phyloP scores from a whole-genome alignment of 2,888 invertebrate species.

The Prosopocoilus inquinatus region DNA sequence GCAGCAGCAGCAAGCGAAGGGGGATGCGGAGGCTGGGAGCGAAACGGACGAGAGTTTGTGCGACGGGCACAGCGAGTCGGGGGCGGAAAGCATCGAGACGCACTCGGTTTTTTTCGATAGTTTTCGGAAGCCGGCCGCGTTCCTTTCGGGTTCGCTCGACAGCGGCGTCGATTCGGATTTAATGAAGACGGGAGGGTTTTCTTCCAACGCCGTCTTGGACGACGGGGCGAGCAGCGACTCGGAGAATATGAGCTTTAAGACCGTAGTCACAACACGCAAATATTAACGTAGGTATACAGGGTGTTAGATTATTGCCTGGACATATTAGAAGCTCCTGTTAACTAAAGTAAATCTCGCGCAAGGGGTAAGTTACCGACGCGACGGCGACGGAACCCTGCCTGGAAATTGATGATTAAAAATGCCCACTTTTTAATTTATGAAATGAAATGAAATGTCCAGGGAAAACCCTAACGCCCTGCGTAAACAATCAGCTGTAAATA shows the following conservation, averaged over 20 bases:
- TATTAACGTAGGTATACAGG: not conserved
- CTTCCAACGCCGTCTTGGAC: slow-evolving; percentile 29
- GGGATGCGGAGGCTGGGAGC: slow-evolving; percentile 47
- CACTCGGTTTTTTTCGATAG: slow-evolving; percentile 84
- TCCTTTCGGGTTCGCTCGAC: slow-evolving; percentile 43
- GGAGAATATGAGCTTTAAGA: slow-evolving; percentile 53
- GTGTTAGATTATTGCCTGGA: not conserved
- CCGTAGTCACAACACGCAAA: slow-evolving; percentile 39
- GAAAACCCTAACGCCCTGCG: too few relatives aligned
- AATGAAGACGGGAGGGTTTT: slow-evolving; percentile 25
- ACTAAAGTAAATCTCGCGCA: too few relatives aligned
- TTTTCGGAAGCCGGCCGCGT: slow-evolving; percentile 54
- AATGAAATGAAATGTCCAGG: too few relatives aligned
- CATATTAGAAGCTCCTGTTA: not conserved
- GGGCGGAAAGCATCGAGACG: slow-evolving; percentile 83
- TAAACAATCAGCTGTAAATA: too few relatives aligned
- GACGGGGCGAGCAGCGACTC: slow-evolving; percentile 49
- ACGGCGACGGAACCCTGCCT: too few relatives aligned
- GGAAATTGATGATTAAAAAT: too few relatives aligned
- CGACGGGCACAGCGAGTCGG: slow-evolving; percentile 82
- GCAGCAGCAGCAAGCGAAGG: slow-evolving; percentile 31
- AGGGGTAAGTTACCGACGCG: too few relatives aligned
- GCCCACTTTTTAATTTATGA: too few relatives aligned
- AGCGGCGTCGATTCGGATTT: slow-evolving; percentile 45
- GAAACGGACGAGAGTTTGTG: slow-evolving; percentile 75